phyloP scores from a whole-genome alignment of 2,797 vertebrate genomes.

The Acrossocheilus wenchowensis region DNA sequence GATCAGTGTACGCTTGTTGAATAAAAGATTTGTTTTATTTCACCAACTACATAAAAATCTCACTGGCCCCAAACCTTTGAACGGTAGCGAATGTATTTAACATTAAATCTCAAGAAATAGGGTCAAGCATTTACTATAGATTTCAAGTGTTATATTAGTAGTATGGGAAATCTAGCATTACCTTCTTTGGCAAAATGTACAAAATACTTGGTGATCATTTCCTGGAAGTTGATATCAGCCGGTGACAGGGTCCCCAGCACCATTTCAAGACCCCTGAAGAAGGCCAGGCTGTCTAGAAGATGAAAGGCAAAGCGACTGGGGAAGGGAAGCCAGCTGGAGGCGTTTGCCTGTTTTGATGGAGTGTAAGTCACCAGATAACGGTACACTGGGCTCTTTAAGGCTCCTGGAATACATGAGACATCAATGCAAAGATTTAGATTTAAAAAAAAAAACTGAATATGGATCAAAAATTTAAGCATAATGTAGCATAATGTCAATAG shows the following conservation, averaged over 20 bases:
- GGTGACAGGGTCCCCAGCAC: conserved; percentile 62
- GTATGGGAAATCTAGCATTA: conserved; percentile 38
- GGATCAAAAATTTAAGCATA: not conserved
- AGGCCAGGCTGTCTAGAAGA: conserved; percentile 69
- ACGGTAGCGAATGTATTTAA: not conserved
- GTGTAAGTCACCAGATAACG: conserved; percentile 80
- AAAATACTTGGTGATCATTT: conserved; percentile 69
- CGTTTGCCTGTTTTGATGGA: conserved; percentile 63
- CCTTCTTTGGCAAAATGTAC: conserved; percentile 77
- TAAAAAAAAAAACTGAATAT: not conserved
- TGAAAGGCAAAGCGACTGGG: conserved; percentile 79
- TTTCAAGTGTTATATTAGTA: not conserved
- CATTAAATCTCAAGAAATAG: not conserved
- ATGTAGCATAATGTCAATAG: not conserved
- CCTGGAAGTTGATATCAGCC: conserved; percentile 70
- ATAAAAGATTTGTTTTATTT: no score
- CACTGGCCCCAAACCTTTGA: not conserved
- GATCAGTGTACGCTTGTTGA: no score
- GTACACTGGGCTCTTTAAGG: conserved; percentile 78
- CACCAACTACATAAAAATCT: no score
- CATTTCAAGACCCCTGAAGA: conserved; percentile 72
- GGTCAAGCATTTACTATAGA: not conserved
- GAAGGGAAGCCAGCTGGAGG: conserved; percentile 55
- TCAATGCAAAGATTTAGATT: conserved; percentile 3
- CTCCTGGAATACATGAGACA: conserved; percentile 64